Conservation (phyloP, 2,888 invertebrate genomes). For the Escarpia spicata region DNA sequence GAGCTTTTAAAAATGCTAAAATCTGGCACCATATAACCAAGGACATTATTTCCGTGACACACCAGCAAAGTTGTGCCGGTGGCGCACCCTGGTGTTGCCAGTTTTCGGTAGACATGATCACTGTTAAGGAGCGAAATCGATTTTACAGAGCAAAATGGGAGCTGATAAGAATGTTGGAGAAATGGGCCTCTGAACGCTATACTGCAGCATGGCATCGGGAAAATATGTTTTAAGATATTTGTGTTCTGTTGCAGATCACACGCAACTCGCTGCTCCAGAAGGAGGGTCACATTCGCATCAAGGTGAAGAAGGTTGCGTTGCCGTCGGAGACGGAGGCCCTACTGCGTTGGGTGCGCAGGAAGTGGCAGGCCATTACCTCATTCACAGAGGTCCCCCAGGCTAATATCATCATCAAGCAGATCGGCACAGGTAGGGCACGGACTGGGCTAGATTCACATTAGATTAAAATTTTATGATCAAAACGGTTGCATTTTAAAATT, state of each 20-base stretch:
- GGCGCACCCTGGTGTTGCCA: too few relatives aligned
- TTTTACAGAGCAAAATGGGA: too few relatives aligned
- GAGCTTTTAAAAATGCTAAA: too few relatives aligned
- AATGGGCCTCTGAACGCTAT: too few relatives aligned
- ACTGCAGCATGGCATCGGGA: background rate
- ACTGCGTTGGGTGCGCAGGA: conserved; percentile 23
- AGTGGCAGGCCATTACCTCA: conserved; percentile 27
- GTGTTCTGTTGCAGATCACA: background rate
- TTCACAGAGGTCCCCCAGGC: conserved; percentile 20
- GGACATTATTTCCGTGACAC: too few relatives aligned
- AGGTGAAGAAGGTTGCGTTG: conserved; percentile 22
- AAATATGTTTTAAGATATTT: background rate
- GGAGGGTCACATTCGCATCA: conserved; percentile 21
- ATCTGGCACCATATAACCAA: too few relatives aligned
- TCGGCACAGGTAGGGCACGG: conserved; percentile 22
- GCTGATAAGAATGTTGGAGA: too few relatives aligned
- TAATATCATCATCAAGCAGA: conserved; percentile 24
- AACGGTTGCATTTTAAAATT: too few relatives aligned
- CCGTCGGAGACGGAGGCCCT: conserved; percentile 22
- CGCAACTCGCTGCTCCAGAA: background rate
- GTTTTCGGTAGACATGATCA: too few relatives aligned
- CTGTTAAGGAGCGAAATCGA: too few relatives aligned
- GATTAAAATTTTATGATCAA: too few relatives aligned
- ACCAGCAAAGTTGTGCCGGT: too few relatives aligned
- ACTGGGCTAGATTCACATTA: background rate